Conservation (phyloP, 2,113 vertebrate species). For the Nerophis ophidion region DNA sequence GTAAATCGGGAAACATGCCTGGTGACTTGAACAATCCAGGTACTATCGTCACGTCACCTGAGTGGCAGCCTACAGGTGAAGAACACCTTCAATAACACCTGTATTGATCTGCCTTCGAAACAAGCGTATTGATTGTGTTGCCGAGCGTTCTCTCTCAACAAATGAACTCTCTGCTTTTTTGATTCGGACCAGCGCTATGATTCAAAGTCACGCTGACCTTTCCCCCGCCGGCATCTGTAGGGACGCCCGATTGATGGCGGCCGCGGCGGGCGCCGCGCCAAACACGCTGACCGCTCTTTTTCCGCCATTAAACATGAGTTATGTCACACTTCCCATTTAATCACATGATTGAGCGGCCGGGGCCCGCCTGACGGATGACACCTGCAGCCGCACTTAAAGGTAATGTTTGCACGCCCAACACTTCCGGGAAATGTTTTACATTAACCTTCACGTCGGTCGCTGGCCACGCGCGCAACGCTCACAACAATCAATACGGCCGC, state of each 20-base stretch:
- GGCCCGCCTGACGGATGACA: slow-evolving; percentile 67
- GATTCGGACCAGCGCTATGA: slow-evolving; percentile 54
- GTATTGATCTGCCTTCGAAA: too few species aligned
- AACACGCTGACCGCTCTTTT: slow-evolving; percentile 59
- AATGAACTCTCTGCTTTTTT: slow-evolving; percentile 48
- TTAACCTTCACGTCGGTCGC: slow-evolving; percentile 56
- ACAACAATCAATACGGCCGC: slow-evolving; percentile 21
- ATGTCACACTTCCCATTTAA: slow-evolving; percentile 66
- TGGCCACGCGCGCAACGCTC: slow-evolving; percentile 34
- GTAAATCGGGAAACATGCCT: too few species aligned
- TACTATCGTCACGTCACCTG: too few species aligned
- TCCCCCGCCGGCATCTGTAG: slow-evolving; percentile 60
- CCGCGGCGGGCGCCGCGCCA: slow-evolving; percentile 53
- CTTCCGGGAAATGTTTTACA: slow-evolving; percentile 58
- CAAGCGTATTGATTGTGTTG: neutral
- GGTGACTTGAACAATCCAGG: too few species aligned
- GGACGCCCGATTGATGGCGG: slow-evolving; percentile 59
- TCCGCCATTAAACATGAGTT: slow-evolving; percentile 70
- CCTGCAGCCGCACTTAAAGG: slow-evolving; percentile 45
- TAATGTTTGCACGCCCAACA: slow-evolving; percentile 54
- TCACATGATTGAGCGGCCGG: slow-evolving; percentile 55
- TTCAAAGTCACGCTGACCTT: slow-evolving; percentile 71
- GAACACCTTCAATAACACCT: too few species aligned
- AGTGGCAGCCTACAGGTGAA: too few species aligned
- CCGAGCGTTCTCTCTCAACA: slow-evolving; percentile 15